These are phyloP conservation scores for Eonycteris spelaea DNA, from an alignment of 2,113 vertebrate genomes.

Conservation along the genomic window DNA sequence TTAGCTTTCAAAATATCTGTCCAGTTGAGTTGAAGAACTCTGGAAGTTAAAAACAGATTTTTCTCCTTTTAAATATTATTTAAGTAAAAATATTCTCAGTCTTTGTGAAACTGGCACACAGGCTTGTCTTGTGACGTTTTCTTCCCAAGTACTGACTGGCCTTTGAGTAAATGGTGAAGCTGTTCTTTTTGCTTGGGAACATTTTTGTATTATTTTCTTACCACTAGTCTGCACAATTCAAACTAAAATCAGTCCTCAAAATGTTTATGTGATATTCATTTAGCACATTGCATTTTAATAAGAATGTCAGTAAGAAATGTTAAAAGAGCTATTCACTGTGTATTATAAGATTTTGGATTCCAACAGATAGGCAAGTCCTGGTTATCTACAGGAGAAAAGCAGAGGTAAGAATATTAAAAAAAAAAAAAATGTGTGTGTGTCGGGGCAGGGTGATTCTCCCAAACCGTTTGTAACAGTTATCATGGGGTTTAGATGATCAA, in stretches of 20 bases:
- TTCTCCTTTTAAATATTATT: not conserved
- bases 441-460: no score
- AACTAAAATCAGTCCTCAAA: not conserved
- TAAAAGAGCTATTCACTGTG: not conserved
- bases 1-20: slow-evolving; percentile 1
- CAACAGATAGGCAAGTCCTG: not conserved
- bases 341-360: not conserved
- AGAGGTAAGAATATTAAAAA: not conserved
- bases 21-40: not conserved
- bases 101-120: not conserved
- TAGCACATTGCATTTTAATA: not conserved
- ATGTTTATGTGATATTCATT: not conserved
- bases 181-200: not conserved
- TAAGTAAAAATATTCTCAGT: not conserved
- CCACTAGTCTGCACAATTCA: not conserved
- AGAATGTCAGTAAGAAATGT: not conserved
- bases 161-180: not conserved
- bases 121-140: not conserved
- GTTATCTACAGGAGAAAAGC: not conserved
- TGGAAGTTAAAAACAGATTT: not conserved
- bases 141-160: not conserved
- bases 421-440: not conserved
- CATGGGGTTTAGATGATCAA: not conserved
- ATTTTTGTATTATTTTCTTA: not conserved
- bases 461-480: not conserved